Percentiles rank a stretch among this genome's conserved stretches.
Evolutionary conservation across 2,888 invertebrate genomes (phyloP).

Genomic region (Galeopsomyia nigrocyanea): DNA sequence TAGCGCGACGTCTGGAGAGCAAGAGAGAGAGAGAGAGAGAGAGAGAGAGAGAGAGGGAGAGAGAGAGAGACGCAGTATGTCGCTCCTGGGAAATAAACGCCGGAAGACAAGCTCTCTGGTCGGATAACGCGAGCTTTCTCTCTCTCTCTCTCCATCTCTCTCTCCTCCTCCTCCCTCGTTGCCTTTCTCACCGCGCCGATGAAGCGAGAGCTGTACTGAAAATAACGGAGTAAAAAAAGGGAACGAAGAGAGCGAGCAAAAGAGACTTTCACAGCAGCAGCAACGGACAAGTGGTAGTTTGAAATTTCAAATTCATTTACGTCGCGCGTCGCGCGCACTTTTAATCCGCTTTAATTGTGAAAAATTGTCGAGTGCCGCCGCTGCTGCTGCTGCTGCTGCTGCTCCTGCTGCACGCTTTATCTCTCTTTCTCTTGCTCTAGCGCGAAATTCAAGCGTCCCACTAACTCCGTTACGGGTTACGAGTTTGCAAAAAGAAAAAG

Average conservation of each 20-base stretch:
- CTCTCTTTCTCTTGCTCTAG: conserved; percentile 27
- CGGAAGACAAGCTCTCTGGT: conserved; percentile 55
- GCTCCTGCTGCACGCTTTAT: conserved; percentile 37
- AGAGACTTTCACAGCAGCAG: conserved; percentile 39
- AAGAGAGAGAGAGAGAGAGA: conserved; percentile 4
- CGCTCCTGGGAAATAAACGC: conserved; percentile 62
- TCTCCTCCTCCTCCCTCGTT: conserved; percentile 49
- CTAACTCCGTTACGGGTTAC: conserved; percentile 35
- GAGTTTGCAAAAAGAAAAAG: conserved; percentile 22
- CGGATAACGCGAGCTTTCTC: conserved; percentile 48
- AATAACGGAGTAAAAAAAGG: conserved; percentile 18
- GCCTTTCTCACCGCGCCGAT: conserved; percentile 48
- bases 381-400: conserved; percentile 26
- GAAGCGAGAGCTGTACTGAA: conserved; percentile 27
- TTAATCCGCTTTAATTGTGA: conserved; percentile 47
- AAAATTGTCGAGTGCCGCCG: conserved; percentile 38
- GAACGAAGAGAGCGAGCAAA: conserved; percentile 8
- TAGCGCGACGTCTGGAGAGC: conserved; percentile 47
- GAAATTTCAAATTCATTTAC: conserved; percentile 63
- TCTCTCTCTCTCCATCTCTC: conserved; percentile 15
- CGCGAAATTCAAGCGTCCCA: conserved; percentile 33
- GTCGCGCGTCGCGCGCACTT: conserved; percentile 45
- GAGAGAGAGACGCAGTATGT: conserved; percentile 50
- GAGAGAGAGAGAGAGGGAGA: not conserved
- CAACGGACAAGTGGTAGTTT: conserved; percentile 55